These are phyloP conservation scores for human (Homo sapiens) DNA, from an alignment of 2,113 vertebrate genomes.

Conservation along the genomic window GRCh38 chr13:85076001-85076500, in stretches of 20 bases:
- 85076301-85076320: background rate
- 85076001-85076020: background rate
- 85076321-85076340: background rate
- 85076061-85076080: background rate
- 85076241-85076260: background rate
- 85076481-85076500: background rate
- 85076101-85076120: background rate
- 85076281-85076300: background rate
- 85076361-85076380: background rate
- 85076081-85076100: background rate
- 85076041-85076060: background rate
- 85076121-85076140: background rate
- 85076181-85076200: background rate
- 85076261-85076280: background rate
- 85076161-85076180: background rate
- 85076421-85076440: background rate
- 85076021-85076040: background rate
- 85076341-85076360: background rate
- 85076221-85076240: rapidly evolving
- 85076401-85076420: background rate
- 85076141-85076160: background rate
- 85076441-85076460: background rate
- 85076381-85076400: background rate
- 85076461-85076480: background rate
- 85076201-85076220: background rate